Base-by-base conservation (phyloP, 2,888 invertebrate genomes). In the Drosophila limbata region DNA sequence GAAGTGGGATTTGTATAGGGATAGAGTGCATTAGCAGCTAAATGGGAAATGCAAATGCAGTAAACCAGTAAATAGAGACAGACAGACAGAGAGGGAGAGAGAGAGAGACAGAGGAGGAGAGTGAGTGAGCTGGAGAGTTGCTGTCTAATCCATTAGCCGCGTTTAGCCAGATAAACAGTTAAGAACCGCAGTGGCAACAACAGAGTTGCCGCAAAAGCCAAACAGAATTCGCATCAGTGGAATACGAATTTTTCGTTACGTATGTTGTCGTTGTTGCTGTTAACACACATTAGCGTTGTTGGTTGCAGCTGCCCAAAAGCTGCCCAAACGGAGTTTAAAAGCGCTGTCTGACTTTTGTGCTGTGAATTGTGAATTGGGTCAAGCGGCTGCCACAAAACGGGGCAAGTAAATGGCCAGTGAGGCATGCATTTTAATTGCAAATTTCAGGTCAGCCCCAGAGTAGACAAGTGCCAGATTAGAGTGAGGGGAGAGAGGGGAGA, bases 391-490 rank as follows among this genome's bases (percentile, higher is more conserved):
- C 75, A 57, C 88, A 86, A 66, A 68, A 62, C 51, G 77, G 39
- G 62, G 59, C 80, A 37, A 39, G 37, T 44, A 62, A 76, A 69
- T 65, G 66, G 53, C 56, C 74, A 81, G 67, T 76, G 84, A 66
- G 44, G 69, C 82, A 62, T 84, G 89, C 88, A 85, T 89, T 85
- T 89, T 89, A 85, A 88, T 85, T 85, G 89, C 89, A 88, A 85
- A 89, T 85, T 88, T 75, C 28, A 13, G 33, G 19, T 28, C 17
- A 57, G 3, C 21, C 4, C 19, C 6, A n/a, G 11, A 50, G 33
- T 0, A 15, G 28, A 11, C 39, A 5, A 9, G 15, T 31, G 3
- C 31, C 0, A 10, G 10, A 0, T 31, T 31, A 31, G 25, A 3
- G n/a, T 9, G 39, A 21, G 21, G 3, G 21, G 11, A 3, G 4